Percentiles rank a stretch among this genome's conserved stretches.
phyloP scores from a whole-genome alignment of 2,113 vertebrate species.

The Hyperopisus bebe region DNA sequence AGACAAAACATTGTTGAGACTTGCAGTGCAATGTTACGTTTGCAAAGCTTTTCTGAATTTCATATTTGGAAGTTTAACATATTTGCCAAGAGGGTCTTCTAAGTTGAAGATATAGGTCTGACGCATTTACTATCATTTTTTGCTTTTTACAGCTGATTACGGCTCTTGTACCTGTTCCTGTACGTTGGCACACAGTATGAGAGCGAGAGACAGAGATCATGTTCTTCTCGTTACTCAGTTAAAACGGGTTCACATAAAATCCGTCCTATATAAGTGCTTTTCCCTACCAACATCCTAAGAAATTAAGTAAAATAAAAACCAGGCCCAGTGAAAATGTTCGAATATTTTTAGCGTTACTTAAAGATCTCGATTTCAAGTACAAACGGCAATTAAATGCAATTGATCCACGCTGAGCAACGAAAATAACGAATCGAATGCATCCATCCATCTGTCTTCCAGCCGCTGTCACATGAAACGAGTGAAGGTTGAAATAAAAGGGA shows the following conservation, averaged over 20 bases:
- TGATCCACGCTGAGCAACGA: background rate
- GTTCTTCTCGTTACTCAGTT: background rate
- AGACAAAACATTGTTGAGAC: background rate
- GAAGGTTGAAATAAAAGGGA: background rate
- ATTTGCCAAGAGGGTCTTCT: background rate
- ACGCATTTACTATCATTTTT: background rate
- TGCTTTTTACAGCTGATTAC: background rate
- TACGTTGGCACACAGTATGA: background rate
- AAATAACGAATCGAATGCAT: background rate
- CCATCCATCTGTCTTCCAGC: background rate
- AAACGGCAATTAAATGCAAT: background rate
- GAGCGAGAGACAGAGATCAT: background rate
- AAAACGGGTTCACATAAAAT: background rate
- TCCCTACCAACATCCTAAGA: background rate
- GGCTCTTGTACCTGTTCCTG: background rate
- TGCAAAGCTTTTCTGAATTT: background rate
- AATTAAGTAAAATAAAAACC: background rate
- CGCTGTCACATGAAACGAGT: background rate
- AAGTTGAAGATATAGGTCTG: background rate
- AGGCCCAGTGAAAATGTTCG: background rate
- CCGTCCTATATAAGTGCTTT: background rate
- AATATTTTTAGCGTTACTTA: background rate
- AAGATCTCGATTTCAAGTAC: background rate
- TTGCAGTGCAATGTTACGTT: background rate
- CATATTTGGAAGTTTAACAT: background rate